These are phyloP conservation scores for Atta colombica DNA, from an alignment of 1,140 invertebrate species.

Conservation along the genomic window DNA sequence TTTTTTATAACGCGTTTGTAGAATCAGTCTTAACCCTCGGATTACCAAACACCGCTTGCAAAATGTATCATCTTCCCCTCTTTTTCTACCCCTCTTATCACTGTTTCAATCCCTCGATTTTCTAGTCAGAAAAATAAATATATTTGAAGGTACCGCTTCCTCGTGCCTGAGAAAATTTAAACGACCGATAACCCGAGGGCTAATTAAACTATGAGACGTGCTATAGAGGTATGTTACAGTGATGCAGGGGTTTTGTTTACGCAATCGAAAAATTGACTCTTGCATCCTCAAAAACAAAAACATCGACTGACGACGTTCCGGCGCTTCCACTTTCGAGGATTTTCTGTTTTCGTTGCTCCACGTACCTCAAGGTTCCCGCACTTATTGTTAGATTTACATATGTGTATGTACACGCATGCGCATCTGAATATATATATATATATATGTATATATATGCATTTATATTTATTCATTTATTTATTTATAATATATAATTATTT, in stretches of 20 bases:
- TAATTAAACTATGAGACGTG: slow-evolving; percentile 79
- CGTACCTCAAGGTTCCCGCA: slow-evolving; percentile 69
- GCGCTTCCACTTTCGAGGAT: slow-evolving; percentile 66
- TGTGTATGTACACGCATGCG: slow-evolving; percentile 35
- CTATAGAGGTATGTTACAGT: slow-evolving; percentile 79
- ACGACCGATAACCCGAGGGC: slow-evolving; percentile 75
- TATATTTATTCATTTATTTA: slow-evolving; percentile 51
- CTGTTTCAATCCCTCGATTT: not conserved
- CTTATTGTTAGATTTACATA: slow-evolving; percentile 41
- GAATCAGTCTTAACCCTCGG: slow-evolving; percentile 82
- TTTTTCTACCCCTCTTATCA: not conserved
- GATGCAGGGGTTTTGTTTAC: slow-evolving; percentile 72
- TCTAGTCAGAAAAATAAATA: slow-evolving; percentile 69
- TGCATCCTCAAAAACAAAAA: slow-evolving; percentile 68
- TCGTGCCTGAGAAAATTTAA: slow-evolving; percentile 41
- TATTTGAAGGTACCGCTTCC: slow-evolving; percentile 22
- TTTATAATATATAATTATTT: slow-evolving; percentile 63
- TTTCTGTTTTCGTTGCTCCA: slow-evolving; percentile 28
- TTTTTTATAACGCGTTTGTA: slow-evolving; percentile 74
- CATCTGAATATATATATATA: slow-evolving; percentile 40
- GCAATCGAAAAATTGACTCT: slow-evolving; percentile 74
- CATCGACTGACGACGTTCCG: slow-evolving; percentile 56
- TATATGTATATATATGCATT: slow-evolving; percentile 48
- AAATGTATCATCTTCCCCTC: slow-evolving; percentile 21
- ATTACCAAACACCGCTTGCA: slow-evolving; percentile 71